Evolutionary conservation across 2,888 invertebrate species (phyloP), one percentile per base, ranked within the genome.

Genomic region (Eupeodes luniger): DNA sequence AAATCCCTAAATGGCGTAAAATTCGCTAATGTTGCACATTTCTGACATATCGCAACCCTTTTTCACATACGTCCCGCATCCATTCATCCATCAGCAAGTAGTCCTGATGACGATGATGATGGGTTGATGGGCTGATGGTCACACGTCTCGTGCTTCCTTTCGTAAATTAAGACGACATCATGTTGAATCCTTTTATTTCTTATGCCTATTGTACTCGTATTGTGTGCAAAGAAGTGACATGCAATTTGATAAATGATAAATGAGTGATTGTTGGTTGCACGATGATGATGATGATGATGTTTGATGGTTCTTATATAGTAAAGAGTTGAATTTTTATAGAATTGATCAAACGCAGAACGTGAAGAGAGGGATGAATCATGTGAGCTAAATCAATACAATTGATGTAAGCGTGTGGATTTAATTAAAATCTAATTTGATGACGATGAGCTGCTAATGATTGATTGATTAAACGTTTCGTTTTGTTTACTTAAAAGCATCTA

Each of bases 1-100:
- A 70, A 51, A 47, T 81, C 87, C 87, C 87, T 83, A 83, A 83
- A 79, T 74, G 85, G 82, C 79, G 70, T 66, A 59, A 69, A 81
- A 81, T 85, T 85, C 81, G 59, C 61, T 19, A 80, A 74, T 66
- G 34, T 79, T 76, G 70, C 82, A 83, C 79, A 79, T 74, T 79
- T 19, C 51, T 40, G 44, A 16, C 47, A 61, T 40, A 44, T 19
- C 64, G 4, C 78, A 89, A 85, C 85, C 88, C 85, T 89, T 85
- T 78, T n/a, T 5, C 40, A 40, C 40, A 7, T 14, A 19, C 44
- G 47, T 64, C 64, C 67, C 53, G 62, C 76, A 61, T 80, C 66
- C 40, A 16, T 44, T 64, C 2, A 11, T 12, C 19, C 2, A 27
- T 6, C 40, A 40, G 4, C 1, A 7, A 19, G 2, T 47, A 27